These are phyloP conservation scores for Biston betularia DNA, from an alignment of 2,888 invertebrate species.

Conservation along the genomic window DNA sequence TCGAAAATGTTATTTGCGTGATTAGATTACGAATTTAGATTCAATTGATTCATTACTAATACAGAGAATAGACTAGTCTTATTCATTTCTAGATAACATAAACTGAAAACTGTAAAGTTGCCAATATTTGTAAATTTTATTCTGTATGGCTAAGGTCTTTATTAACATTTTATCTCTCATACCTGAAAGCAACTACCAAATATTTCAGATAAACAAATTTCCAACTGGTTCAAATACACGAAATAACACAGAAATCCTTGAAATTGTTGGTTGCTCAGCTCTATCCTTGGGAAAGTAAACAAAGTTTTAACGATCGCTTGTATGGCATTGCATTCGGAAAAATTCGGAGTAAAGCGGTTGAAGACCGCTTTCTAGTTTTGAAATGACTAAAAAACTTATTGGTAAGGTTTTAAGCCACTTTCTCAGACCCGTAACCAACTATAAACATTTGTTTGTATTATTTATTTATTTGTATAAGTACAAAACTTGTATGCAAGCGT, in stretches of 20 bases:
- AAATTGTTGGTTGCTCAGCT: conserved; percentile 45
- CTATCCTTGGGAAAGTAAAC: conserved; percentile 43
- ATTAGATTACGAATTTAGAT: no score
- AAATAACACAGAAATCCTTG: conserved; percentile 36
- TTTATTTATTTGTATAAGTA: no score
- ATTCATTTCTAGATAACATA: no score
- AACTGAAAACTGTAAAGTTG: no score
- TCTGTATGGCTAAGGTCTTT: no score
- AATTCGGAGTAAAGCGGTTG: conserved; percentile 27
- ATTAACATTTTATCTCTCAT: background rate
- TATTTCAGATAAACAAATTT: conserved; percentile 28
- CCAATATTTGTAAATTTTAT: background rate
- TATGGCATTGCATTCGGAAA: conserved; percentile 30
- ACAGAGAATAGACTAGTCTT: no score
- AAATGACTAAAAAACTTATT: conserved; percentile 10
- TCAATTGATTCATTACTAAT: no score
- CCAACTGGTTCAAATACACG: conserved; percentile 32
- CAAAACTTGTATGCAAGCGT: no score
- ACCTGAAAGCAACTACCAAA: conserved; percentile 16
- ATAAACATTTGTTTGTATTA: no score
- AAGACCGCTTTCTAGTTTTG: conserved; percentile 24
- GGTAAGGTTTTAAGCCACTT: background rate
- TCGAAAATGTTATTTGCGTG: no score
- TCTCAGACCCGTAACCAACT: no score
- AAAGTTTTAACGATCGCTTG: conserved; percentile 45